These are phyloP conservation scores for Ficedula albicollis DNA, from an alignment of 2,797 vertebrate genomes.

Conservation along the genomic window DNA sequence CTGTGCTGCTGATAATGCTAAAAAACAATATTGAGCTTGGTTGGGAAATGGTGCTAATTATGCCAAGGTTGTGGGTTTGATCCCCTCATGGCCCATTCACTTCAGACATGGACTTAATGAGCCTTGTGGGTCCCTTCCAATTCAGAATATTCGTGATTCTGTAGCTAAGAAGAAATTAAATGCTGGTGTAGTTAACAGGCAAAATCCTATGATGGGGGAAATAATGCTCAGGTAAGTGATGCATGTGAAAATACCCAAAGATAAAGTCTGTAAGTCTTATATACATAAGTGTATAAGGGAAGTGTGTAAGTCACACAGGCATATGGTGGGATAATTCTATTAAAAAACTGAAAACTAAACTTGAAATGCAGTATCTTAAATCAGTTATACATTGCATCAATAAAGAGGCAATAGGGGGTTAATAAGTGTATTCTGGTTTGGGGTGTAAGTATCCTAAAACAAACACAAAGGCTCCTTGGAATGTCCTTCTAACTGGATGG, in stretches of 20 bases:
- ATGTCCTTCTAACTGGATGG: not conserved
- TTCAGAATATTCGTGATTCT: not conserved
- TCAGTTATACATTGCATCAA: not conserved
- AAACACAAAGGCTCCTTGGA: not conserved
- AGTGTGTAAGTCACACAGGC: not conserved
- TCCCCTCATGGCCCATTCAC: not conserved
- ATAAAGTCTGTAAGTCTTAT: not conserved
- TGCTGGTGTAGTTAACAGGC: not conserved
- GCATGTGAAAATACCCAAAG: not conserved
- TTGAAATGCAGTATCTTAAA: not conserved
- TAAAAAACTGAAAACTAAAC: not conserved
- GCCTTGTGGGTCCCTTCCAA: not conserved
- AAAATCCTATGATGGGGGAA: not conserved
- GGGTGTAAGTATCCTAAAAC: not conserved
- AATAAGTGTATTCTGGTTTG: not conserved
- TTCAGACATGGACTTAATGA: not conserved
- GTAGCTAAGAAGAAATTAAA: not conserved
- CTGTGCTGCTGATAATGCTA: not conserved
- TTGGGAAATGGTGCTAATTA: not conserved
- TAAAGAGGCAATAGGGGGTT: not conserved
- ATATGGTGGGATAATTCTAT: not conserved
- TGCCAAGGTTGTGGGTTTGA: not conserved
- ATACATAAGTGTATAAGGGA: not conserved
- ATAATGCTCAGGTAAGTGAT: not conserved
- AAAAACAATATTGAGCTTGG: not conserved